These are phyloP conservation scores for Ferrisia virgata DNA, from an alignment of 2,888 invertebrate genomes.

Conservation along the genomic window DNA sequence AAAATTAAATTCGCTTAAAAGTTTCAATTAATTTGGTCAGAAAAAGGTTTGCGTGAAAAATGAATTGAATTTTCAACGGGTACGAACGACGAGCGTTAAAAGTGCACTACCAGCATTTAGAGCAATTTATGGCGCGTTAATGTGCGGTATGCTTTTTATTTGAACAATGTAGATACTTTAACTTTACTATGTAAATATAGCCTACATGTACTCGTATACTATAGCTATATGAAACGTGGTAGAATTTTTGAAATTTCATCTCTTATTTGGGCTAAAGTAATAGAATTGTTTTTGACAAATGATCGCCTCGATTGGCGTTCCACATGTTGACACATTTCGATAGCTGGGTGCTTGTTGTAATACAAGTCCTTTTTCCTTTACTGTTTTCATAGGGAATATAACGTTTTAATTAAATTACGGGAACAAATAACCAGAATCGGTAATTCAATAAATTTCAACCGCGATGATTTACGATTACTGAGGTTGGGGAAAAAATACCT, in stretches of 20 bases:
- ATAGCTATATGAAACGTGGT: neutral
- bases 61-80: constrained; percentile 19
- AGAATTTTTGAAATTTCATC: neutral
- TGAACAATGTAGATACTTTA: neutral
- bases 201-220: neutral
- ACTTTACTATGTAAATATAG: neutral
- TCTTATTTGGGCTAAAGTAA: neutral
- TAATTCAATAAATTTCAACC: neutral
- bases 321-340: neutral
- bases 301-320: neutral
- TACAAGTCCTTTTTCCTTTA: too few relatives aligned
- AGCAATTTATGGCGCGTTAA: too few relatives aligned
- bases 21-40: constrained; percentile 12
- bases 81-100: too few relatives aligned
- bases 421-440: neutral
- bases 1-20: constrained; percentile 14
- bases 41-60: neutral
- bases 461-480: neutral
- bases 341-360: neutral
- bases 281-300: neutral
- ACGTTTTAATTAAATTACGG: constrained; percentile 4
- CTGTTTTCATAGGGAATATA: neutral
- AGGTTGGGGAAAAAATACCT: neutral
- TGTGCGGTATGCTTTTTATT: neutral
- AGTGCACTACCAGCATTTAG: too few relatives aligned